Evolutionary conservation across 2,888 invertebrate genomes (phyloP).

Genomic region (Nasonia oneida): DNA sequence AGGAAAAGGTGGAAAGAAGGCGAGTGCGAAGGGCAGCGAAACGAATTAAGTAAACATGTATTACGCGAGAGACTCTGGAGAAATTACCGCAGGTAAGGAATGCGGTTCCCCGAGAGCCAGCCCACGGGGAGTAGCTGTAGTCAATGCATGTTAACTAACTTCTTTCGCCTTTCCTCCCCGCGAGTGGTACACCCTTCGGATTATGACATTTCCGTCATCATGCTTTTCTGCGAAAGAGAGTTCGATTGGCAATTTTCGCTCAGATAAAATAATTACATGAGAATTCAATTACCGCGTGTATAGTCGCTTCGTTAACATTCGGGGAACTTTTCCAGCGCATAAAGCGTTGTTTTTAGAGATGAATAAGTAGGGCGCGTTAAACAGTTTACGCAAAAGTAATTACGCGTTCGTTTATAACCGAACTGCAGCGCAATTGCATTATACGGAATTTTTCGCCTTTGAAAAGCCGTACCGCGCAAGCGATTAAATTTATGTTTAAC

Average conservation of each 20-base stretch:
- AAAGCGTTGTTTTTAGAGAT: neutral
- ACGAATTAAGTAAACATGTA: constrained; percentile 47
- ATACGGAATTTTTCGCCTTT: neutral
- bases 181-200: neutral
- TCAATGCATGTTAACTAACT: constrained; percentile 57
- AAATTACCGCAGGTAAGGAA: constrained; percentile 53
- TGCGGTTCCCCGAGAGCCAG: neutral
- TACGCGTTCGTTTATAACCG: neutral
- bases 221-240: neutral
- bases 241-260: no score
- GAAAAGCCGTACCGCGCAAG: neutral
- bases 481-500: neutral
- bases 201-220: neutral
- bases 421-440: neutral
- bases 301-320: no score
- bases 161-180: constrained; percentile 21
- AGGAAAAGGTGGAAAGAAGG: constrained; percentile 3
- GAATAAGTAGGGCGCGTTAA: neutral
- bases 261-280: neutral
- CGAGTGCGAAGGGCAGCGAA: neutral
- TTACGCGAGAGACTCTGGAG: constrained; percentile 54
- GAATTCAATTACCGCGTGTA: neutral
- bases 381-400: neutral
- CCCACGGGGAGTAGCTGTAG: constrained; percentile 20
- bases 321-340: neutral